A percentile compares a stretch with the other conserved stretches of the same genome.
phyloP scores from a whole-genome alignment of 2,888 invertebrate genomes.

The Actias luna region DNA sequence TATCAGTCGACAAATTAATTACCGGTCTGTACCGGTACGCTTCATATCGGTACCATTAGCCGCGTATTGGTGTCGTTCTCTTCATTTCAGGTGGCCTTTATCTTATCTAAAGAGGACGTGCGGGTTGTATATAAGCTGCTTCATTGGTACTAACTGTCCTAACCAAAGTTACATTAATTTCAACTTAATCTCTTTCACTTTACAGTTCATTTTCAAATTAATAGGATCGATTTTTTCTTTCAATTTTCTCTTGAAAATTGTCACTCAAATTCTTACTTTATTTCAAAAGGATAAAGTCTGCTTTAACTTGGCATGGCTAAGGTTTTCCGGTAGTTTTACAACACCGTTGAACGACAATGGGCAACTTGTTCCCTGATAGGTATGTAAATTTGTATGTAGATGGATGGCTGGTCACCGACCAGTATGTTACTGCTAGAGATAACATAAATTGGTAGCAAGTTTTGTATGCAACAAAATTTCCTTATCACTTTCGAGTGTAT shows the following conservation, averaged over 20 bases:
- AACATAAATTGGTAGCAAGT: conserved; percentile 41
- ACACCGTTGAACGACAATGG: conserved; percentile 68
- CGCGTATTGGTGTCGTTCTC: conserved; percentile 71
- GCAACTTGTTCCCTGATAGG: conserved; percentile 74
- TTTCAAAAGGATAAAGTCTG: conserved; percentile 27
- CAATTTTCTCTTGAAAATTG: conserved; percentile 43
- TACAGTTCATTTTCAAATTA: conserved; percentile 31
- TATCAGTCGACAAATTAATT: conserved; percentile 66
- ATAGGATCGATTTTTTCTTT: conserved; percentile 36
- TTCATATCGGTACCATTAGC: conserved; percentile 65
- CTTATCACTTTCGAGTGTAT: conserved; percentile 27
- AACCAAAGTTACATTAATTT: conserved; percentile 24
- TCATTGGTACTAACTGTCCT: conserved; percentile 59
- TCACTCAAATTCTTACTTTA: conserved; percentile 30
- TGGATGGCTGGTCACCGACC: conserved; percentile 76
- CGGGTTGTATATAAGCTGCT: conserved; percentile 70
- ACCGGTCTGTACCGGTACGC: conserved; percentile 52
- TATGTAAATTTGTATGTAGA: conserved; percentile 74
- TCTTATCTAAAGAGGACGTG: conserved; percentile 82
- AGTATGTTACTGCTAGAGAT: conserved; percentile 51
- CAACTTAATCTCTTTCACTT: conserved; percentile 21
- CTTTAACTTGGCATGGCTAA: conserved; percentile 32
- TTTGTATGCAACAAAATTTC: conserved; percentile 26
- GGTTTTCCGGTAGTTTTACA: conserved; percentile 73
- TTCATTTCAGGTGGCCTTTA: conserved; percentile 73